Conservation (phyloP, 2,113 vertebrate genomes). For the Carettochelys insculpta region DNA sequence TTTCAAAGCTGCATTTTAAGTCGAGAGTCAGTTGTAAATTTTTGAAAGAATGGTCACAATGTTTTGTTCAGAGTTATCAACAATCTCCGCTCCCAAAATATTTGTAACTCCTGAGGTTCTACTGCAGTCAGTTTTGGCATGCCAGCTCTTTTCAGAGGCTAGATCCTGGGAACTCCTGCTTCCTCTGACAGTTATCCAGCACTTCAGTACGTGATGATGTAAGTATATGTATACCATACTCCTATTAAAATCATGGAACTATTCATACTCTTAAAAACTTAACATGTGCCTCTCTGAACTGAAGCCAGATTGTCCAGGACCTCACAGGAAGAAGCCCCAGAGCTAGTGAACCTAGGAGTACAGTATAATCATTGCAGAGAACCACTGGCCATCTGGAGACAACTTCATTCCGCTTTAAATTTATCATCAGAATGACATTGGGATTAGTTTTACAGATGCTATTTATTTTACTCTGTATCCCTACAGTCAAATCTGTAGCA, state of each 20-base stretch:
- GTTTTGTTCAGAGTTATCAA: no score
- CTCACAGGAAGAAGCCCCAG: not conserved
- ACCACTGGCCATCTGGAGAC: not conserved
- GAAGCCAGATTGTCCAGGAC: not conserved
- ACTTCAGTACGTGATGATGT: not conserved
- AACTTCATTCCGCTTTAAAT: not conserved
- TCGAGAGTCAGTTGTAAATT: no score
- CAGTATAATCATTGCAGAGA: not conserved
- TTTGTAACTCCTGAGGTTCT: no score
- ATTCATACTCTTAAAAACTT: not conserved
- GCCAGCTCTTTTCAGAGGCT: not conserved
- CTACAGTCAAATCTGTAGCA: not conserved
- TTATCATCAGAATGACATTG: not conserved
- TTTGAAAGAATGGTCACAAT: no score
- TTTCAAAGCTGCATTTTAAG: no score
- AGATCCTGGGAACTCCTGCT: not conserved
- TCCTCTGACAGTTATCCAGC: not conserved
- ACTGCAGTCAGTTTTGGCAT: not conserved
- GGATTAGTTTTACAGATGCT: not conserved
- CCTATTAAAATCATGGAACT: not conserved
- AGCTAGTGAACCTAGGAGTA: not conserved
- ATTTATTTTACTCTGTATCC: constrained; percentile 6
- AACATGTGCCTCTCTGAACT: not conserved
- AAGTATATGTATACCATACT: not conserved
- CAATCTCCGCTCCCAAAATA: no score